These are phyloP conservation scores for Hipparchia semele DNA, from an alignment of 2,888 invertebrate genomes.

Conservation along the genomic window DNA sequence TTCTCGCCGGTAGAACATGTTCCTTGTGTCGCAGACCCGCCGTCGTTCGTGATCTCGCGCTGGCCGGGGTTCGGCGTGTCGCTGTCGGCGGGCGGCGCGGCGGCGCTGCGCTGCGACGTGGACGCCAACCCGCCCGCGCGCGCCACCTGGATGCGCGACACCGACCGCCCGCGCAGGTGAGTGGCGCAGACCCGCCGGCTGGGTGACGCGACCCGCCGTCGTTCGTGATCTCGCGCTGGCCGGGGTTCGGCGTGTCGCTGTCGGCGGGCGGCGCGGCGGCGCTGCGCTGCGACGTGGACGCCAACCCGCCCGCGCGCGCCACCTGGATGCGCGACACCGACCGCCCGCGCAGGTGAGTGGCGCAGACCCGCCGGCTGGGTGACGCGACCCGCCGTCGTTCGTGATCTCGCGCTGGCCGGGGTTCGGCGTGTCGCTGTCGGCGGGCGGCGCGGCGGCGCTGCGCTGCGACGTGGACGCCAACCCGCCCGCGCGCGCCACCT, in stretches of 20 bases:
- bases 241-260: slow-evolving; percentile 95
- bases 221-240: slow-evolving; percentile 95
- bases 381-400: slow-evolving; percentile 92
- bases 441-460: slow-evolving; percentile 94
- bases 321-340: slow-evolving; percentile 89
- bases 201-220: slow-evolving; percentile 87
- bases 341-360: slow-evolving; percentile 74
- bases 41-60: slow-evolving; percentile 95
- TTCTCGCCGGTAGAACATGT: background rate
- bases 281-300: slow-evolving; percentile 95
- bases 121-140: slow-evolving; percentile 95
- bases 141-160: slow-evolving; percentile 91
- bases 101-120: slow-evolving; percentile 95
- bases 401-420: slow-evolving; percentile 96
- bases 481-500: slow-evolving; percentile 92
- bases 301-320: slow-evolving; percentile 94
- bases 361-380: too few relatives aligned
- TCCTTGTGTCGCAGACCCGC: background rate
- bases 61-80: slow-evolving; percentile 97
- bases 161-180: slow-evolving; percentile 76
- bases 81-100: slow-evolving; percentile 93
- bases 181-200: slow-evolving; percentile 52
- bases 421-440: slow-evolving; percentile 93
- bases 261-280: slow-evolving; percentile 95
- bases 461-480: slow-evolving; percentile 97